Conservation (phyloP, 1,140 invertebrate genomes). For the Cyclargus thomasi region DNA sequence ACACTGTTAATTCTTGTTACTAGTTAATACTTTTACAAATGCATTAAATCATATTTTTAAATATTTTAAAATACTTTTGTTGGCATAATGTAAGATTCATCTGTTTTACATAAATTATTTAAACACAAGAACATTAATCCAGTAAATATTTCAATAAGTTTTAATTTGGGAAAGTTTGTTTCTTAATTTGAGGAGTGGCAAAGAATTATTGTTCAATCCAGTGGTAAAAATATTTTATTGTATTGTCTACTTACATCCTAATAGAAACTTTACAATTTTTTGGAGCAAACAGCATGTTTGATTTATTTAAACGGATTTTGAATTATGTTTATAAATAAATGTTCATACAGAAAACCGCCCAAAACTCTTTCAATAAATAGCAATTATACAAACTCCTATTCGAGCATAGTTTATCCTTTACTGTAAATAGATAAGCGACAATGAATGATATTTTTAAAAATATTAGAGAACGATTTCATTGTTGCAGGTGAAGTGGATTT, state of each 20-base stretch:
- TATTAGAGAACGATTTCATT: conserved; percentile 43
- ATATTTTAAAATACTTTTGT: neutral
- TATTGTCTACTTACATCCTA: neutral
- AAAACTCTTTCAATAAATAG: neutral
- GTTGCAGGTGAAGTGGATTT: conserved; percentile 72
- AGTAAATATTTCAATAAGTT: too few species aligned
- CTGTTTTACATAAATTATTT: neutral
- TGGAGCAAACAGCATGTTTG: conserved; percentile 50
- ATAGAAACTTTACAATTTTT: neutral
- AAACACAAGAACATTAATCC: too few species aligned
- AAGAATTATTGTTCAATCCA: neutral
- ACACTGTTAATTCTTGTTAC: neutral
- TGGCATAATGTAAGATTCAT: neutral
- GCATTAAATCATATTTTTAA: neutral
- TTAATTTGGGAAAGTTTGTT: neutral
- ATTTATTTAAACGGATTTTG: conserved; percentile 64
- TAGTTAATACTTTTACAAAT: neutral
- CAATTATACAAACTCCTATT: conserved; percentile 5
- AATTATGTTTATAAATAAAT: conserved; percentile 62
- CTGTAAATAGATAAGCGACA: conserved; percentile 3
- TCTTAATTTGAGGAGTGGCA: too few species aligned
- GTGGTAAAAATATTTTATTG: neutral
- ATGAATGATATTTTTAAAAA: conserved; percentile 24
- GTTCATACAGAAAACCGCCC: conserved; percentile 36
- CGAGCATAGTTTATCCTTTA: too few species aligned